Evolutionary conservation across 2,113 vertebrate species (phyloP).

Genomic region (Xenopus borealis): DNA sequence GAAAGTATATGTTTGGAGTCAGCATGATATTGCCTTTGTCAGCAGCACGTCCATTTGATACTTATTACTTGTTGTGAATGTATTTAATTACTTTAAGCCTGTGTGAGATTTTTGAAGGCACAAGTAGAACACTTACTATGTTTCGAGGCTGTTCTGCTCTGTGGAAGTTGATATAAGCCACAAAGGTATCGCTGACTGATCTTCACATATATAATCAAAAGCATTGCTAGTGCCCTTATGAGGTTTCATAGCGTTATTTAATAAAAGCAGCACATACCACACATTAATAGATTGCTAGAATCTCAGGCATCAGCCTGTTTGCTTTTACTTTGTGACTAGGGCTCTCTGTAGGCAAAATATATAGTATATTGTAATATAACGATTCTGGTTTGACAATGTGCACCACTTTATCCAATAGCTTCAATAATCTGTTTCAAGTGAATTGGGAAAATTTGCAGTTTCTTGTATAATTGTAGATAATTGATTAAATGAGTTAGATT

Average conservation of each 20-base stretch:
- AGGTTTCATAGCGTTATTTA: neutral
- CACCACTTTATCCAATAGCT: neutral
- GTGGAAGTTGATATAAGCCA: neutral
- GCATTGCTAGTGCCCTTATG: neutral
- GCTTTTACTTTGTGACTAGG: neutral
- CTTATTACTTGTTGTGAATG: conserved; percentile 45
- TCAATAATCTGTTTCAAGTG: neutral
- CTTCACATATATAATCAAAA: neutral
- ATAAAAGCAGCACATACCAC: neutral
- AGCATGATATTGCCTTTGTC: conserved; percentile 40
- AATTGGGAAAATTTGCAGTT: neutral
- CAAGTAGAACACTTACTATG: conserved; percentile 25
- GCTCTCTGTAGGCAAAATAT: neutral
- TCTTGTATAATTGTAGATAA: neutral
- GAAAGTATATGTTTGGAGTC: conserved; percentile 35
- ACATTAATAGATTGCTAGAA: neutral
- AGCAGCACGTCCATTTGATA: conserved; percentile 42
- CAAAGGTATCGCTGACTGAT: neutral
- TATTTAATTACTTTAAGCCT: conserved; percentile 40
- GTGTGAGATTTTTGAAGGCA: conserved; percentile 30
- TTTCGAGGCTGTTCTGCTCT: conserved; percentile 9
- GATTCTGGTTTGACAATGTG: neutral
- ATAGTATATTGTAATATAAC: neutral
- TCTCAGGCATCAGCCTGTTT: neutral
- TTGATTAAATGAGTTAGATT: conserved; percentile 18